Evolutionary conservation across 2,888 invertebrate genomes (phyloP).

Genomic region (Cephus pulcher): DNA sequence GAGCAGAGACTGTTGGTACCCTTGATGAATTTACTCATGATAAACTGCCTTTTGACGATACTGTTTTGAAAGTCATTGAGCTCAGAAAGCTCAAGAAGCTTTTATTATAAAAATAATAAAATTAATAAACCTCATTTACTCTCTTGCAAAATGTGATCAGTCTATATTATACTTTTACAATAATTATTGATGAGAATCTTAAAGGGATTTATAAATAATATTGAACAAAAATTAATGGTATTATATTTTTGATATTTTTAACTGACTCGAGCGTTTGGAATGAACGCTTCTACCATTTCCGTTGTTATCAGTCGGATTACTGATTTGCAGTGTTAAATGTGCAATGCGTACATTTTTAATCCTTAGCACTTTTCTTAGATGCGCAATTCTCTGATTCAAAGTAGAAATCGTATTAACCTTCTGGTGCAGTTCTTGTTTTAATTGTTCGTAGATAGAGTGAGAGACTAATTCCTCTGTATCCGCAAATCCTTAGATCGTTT

Average conservation of each 20-base stretch:
- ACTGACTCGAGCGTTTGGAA: not conserved
- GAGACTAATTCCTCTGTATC: slow-evolving; percentile 45
- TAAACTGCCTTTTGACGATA: too few relatives aligned
- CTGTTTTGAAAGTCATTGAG: too few relatives aligned
- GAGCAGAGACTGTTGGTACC: too few relatives aligned
- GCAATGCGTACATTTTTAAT: slow-evolving; percentile 73
- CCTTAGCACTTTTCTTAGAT: slow-evolving; percentile 71
- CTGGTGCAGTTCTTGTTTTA: slow-evolving; percentile 70
- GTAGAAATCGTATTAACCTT: slow-evolving; percentile 69
- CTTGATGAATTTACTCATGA: too few relatives aligned
- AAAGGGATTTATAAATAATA: too few relatives aligned
- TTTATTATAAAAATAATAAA: too few relatives aligned
- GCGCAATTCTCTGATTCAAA: slow-evolving; percentile 73
- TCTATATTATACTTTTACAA: too few relatives aligned
- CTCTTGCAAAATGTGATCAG: too few relatives aligned
- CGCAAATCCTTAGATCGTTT: not conserved
- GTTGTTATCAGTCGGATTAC: not conserved
- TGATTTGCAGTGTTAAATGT: slow-evolving; percentile 23
- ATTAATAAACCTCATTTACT: too few relatives aligned
- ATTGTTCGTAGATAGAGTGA: slow-evolving; percentile 30
- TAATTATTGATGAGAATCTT: too few relatives aligned
- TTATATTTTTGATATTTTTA: not conserved
- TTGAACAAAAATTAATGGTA: too few relatives aligned
- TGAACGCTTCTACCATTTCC: slow-evolving; percentile 1
- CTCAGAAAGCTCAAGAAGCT: too few relatives aligned